Conservation (phyloP, 1,140 invertebrate species). For the Zaprionus africanus region DNA sequence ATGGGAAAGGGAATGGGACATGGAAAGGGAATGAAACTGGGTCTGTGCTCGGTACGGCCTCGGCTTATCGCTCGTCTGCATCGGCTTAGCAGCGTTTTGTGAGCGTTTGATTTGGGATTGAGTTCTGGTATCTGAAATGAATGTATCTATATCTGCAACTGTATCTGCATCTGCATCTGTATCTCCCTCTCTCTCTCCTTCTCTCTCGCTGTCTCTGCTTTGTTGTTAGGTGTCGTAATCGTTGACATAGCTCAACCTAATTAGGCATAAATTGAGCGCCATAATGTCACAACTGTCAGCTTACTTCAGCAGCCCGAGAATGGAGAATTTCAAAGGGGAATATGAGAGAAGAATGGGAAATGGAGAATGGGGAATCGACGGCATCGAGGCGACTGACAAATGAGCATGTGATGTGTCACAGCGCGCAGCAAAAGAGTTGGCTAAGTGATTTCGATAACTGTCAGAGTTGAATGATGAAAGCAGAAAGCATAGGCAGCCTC, state of each 20-base stretch:
- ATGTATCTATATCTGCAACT: slow-evolving; percentile 38
- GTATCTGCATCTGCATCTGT: slow-evolving; percentile 43
- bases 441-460: slow-evolving; percentile 40
- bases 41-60: neutral
- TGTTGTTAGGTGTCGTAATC: slow-evolving; percentile 77
- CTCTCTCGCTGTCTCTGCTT: slow-evolving; percentile 40
- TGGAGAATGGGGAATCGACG: neutral
- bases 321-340: slow-evolving; percentile 10
- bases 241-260: slow-evolving; percentile 77
- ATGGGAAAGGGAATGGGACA: neutral
- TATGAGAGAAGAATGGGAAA: neutral
- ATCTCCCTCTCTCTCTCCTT: slow-evolving; percentile 37
- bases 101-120: slow-evolving; percentile 43
- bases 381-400: slow-evolving; percentile 34
- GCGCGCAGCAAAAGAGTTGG: slow-evolving; percentile 24
- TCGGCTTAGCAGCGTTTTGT: slow-evolving; percentile 55
- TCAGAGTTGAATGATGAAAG: slow-evolving; percentile 11
- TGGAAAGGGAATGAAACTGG: neutral
- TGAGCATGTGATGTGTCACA: slow-evolving; percentile 46
- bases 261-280: slow-evolving; percentile 76
- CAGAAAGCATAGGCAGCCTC: slow-evolving; percentile 5
- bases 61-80: slow-evolving; percentile 59
- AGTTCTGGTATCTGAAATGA: slow-evolving; percentile 32
- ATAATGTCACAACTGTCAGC: slow-evolving; percentile 77
- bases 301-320: slow-evolving; percentile 41